Base-by-base conservation (phyloP, 1,140 invertebrate genomes). In the Caerostris extrusa region DNA sequence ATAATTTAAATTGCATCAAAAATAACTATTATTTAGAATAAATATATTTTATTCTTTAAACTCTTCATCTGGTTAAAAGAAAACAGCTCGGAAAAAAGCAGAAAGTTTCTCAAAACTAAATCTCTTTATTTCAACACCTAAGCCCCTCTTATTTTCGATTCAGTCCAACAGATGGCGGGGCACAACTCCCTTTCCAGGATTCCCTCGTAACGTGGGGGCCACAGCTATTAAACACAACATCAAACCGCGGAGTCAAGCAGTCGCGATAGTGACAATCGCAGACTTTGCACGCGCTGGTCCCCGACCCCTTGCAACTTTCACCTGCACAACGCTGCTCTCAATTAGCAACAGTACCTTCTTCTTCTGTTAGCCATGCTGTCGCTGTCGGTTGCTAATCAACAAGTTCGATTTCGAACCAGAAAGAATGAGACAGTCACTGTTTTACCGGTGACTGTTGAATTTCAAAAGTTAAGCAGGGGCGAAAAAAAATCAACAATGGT, bases 371-470 rank as follows among this genome's bases (percentile, higher is more conserved):
- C n/a, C 64, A 94, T 94, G 94, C 60, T 94, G 34, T 94, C 94
- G 34, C 58, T 94, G 3, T 87, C 91, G 1, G 94, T 94, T 2
- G 86, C 94, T n/a, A 91, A 94, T 67, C 94, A 93, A 71, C 92
- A 93, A 86, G 94, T 94, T 19, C 91, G 92, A n/a, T 94, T 94
- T 64, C 83, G 90, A 64, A 94, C 82, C 19, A 57, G 88, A 6
- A 94, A 94, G 67, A 81, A 91, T 17, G 94, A 93, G 5, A 86
- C 87, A 1, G 77, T 94, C 56, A 93, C 94, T 6, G 91, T 91
- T 64, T 57, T 94, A 53, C 94, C 94, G 17, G 94, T 94, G 14
- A 93, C 94, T 77, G 94, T 94, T 34, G 94, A 94, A 87, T 94
- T 94, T 50, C 87, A 91, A 34, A 94, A 94, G 81, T 94, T 94